These are phyloP conservation scores for Liasis olivaceus DNA, from an alignment of 2,797 vertebrate species.

Conservation along the genomic window DNA sequence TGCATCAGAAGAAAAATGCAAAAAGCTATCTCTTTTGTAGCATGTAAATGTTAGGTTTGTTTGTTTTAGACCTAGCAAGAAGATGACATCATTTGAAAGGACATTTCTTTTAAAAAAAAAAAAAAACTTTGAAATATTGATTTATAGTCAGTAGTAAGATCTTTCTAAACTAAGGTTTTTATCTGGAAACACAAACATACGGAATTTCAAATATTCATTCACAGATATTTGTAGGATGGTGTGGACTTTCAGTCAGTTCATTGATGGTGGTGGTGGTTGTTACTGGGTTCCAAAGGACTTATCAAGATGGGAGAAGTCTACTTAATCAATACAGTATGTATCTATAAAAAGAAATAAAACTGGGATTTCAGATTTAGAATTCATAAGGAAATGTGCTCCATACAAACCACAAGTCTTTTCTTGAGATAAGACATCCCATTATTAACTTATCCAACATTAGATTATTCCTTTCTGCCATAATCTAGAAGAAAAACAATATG, in stretches of 20 bases:
- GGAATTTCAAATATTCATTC: conserved; percentile 40
- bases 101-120: conserved; percentile 34
- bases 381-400: conserved; percentile 19
- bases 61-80: conserved; percentile 46
- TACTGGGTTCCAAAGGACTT: conserved; percentile 40
- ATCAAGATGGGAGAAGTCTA: conserved; percentile 19
- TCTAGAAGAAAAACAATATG: conserved; percentile 57
- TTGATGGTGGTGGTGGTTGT: rapidly evolving
- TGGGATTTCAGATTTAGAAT: conserved; percentile 38
- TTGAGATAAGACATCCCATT: conserved; percentile 15
- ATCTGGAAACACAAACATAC: conserved; percentile 28
- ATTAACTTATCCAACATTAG: conserved; percentile 18
- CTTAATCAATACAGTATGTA: background rate
- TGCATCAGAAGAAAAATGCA: conserved; percentile 30
- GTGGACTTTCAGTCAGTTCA: conserved; percentile 35
- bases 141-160: conserved; percentile 67
- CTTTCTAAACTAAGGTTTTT: conserved; percentile 55
- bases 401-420: conserved; percentile 43
- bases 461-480: conserved; percentile 43
- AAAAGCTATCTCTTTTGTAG: conserved; percentile 4
- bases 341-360: conserved; percentile 49
- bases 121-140: conserved; percentile 43
- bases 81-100: conserved; percentile 25
- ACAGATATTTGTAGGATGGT: conserved; percentile 18
- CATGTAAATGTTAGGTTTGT: conserved; percentile 15